Evolutionary conservation across 2,888 invertebrate species (phyloP).

Genomic region (Geophilus truncorum): DNA sequence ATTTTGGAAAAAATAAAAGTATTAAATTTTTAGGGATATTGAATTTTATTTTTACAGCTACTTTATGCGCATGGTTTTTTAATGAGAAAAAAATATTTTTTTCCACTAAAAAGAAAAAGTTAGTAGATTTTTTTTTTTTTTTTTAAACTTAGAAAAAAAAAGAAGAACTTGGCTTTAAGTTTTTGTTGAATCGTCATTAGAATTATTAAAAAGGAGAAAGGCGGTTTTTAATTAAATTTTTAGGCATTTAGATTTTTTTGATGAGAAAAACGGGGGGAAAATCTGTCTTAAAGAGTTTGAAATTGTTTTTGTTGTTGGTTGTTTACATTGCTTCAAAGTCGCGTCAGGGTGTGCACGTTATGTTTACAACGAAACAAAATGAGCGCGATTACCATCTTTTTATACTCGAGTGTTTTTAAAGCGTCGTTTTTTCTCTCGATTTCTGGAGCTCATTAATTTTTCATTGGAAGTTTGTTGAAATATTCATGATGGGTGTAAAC

Average conservation of each 20-base stretch:
- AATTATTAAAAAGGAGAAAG: neutral
- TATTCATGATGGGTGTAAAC: constrained; percentile 21
- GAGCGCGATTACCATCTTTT: constrained; percentile 5
- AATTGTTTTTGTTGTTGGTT: neutral
- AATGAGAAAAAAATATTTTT: too few species aligned
- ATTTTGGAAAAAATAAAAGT: neutral
- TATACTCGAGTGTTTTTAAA: constrained; percentile 11
- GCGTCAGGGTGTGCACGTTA: neutral
- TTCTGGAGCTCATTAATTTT: neutral
- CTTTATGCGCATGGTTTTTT: neutral
- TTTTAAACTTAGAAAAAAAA: neutral
- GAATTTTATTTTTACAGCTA: neutral
- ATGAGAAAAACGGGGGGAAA: neutral
- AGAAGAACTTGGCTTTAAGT: neutral
- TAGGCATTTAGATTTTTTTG: neutral
- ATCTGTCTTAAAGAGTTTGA: too few species aligned
- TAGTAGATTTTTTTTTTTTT: too few species aligned
- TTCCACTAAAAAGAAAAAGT: too few species aligned
- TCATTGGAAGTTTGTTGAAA: constrained; percentile 10
- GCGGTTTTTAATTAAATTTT: neutral
- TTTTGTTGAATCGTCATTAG: neutral
- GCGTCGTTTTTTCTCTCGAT: neutral
- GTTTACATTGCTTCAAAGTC: neutral
- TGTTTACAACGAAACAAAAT: neutral
- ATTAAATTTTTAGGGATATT: neutral